Conservation (phyloP, 2,113 vertebrate genomes). For the Balaenoptera acutorostrata region DNA sequence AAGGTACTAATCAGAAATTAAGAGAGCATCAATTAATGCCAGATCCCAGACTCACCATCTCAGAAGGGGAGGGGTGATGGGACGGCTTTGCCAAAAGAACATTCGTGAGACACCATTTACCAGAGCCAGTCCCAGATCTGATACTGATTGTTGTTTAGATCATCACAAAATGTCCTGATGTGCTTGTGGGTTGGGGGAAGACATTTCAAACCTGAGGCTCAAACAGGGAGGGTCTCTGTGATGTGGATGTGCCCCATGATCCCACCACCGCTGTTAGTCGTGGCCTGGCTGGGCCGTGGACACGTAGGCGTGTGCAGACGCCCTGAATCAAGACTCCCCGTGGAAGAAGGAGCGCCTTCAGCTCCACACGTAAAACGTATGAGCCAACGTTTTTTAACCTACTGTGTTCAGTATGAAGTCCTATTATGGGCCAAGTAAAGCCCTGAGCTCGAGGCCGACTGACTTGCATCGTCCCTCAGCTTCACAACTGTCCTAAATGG, state of each 20-base stretch:
- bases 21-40: background rate
- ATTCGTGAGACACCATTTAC: fast-evolving
- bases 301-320: fast-evolving
- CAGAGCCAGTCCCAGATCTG: background rate
- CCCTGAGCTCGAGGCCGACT: background rate
- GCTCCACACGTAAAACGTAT: fast-evolving
- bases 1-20: background rate
- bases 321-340: fast-evolving
- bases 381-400: background rate
- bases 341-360: background rate
- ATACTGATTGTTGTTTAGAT: fast-evolving
- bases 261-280: fast-evolving
- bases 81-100: background rate
- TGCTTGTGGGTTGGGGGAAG: background rate
- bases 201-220: background rate
- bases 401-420: background rate
- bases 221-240: background rate
- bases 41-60: background rate
- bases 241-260: fast-evolving
- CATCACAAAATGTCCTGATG: background rate
- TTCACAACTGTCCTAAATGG: background rate
- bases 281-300: background rate
- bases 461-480: background rate
- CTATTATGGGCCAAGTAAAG: fast-evolving
- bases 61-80: background rate